Evolutionary conservation across 2,797 vertebrate species (phyloP), one percentile per base, ranked within the genome.

Genomic region (Anisognathus igniventris): DNA sequence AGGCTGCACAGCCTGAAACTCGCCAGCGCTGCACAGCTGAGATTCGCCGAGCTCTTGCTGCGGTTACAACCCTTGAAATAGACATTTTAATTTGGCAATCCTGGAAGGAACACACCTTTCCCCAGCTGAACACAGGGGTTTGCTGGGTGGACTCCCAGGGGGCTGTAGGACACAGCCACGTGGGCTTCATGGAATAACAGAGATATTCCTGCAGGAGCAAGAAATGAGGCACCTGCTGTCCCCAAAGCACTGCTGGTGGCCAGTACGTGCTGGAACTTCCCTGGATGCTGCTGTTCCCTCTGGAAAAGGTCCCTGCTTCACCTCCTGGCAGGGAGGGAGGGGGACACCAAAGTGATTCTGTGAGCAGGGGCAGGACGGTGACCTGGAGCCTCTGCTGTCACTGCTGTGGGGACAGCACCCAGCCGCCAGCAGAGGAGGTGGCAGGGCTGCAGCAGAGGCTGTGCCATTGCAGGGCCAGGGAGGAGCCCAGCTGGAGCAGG

Each of bases 321-420:
- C 33, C 25, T 44, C 12, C 35, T 37, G 83, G 53, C 57, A 18
- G 48, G 28, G 31, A 54, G 22, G 47, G 66, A 68, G 17, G 1
- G 0, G 44, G 39, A 40, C 62, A 53, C 54, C 35, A 8, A 54
- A 82, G 40, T 1, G 3, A 25, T 30, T 25, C 1, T 23, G 47
- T 17, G 50, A 44, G n/a, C 58, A 30, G 35, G 51, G 65, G 28
- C 64, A 54, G 71, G 54, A 56, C 0, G 1, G 85, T 7, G 39
- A 24, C 1, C 62, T 1, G 20, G 44, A 66, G 21, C 10, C 15
- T 42, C 19, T 0, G 1, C 4, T 10, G 31, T 21, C 30, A 8
- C 40, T 1, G 1, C 42, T 1, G 4, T 0, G 31, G 70, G 1
- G 16, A 78, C 42, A 74, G 73, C 48, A 15, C 4, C 37, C 67